Evolutionary conservation across 2,888 invertebrate genomes (phyloP), one percentile per base, ranked within the genome.

Genomic region (Melieria crassipennis): DNA sequence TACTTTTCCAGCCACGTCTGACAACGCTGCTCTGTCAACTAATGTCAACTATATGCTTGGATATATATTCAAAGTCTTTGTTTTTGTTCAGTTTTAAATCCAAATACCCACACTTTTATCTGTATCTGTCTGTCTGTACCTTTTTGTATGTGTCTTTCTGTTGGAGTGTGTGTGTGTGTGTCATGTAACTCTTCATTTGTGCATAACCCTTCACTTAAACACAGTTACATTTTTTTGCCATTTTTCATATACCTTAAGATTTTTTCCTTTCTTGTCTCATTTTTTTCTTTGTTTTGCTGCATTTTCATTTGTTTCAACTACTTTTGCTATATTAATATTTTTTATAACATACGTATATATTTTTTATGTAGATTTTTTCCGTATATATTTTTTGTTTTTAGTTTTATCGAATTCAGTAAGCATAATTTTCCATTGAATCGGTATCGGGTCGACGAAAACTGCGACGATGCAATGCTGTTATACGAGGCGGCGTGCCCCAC

Each of bases 401-500:
- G 45, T 55, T 48, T 58, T 58, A 71, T 67, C 69, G 9, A 65
- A 60, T 66, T 69, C 55, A 63, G 10, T 63, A 55, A 62, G 48
- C 60, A 42, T 57, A 13, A 30, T 55, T 69, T 71, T 71, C 63
- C 30, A 57, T 64, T 42, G 73, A 76, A 52, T 76, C 73, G 58
- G 69, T 77, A 78, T 77, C 73, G 78, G 78, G 78, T 78, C 79
- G 85, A 78, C 86, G 85, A 82, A 86, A 83, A 80, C 85, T 85
- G 76, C 87, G 80, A 77, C 86, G 84, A 79, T 86, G 85, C 83
- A 87, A 78, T 76, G 87, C 86, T 79, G 87, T 86, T 76, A 87
- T 84, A 80, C 87, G 83, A 73, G 87, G 87, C 73, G 86, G 87
- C 75, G 87, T 86, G 75, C 87, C 86, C 87, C 87, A 87, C 65